These are phyloP conservation scores for Brotogeris chrysoptera DNA, from an alignment of 2,797 vertebrate genomes.

Conservation along the genomic window DNA sequence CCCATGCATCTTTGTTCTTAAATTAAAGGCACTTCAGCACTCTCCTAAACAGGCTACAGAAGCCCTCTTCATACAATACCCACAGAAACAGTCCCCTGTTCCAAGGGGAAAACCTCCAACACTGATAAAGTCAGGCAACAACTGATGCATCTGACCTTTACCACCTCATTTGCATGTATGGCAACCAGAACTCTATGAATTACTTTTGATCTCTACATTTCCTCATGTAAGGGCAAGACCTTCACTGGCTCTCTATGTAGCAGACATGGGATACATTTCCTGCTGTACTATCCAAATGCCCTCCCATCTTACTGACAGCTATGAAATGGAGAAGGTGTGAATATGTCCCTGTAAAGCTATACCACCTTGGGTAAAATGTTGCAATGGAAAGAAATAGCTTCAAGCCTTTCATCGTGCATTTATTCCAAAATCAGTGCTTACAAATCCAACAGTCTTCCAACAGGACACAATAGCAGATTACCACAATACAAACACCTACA, in stretches of 20 bases:
- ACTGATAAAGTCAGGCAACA: fast-evolving
- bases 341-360: background rate
- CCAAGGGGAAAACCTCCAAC: fast-evolving
- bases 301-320: background rate
- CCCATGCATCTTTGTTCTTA: background rate
- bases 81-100: background rate
- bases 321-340: background rate
- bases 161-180: background rate
- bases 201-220: background rate
- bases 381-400: background rate
- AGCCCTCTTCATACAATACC: background rate
- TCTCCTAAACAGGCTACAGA: background rate
- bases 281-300: background rate
- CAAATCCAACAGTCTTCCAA: background rate
- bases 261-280: background rate
- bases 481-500: background rate
- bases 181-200: background rate
- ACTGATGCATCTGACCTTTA: background rate
- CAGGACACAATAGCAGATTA: fast-evolving
- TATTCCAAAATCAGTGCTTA: background rate
- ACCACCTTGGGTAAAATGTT: background rate
- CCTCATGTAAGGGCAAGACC: fast-evolving
- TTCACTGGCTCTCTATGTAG: background rate
- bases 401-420: background rate
- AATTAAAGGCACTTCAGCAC: background rate